phyloP scores from a whole-genome alignment of 2,888 invertebrate genomes.

The Macrosoma leucophasiata region DNA sequence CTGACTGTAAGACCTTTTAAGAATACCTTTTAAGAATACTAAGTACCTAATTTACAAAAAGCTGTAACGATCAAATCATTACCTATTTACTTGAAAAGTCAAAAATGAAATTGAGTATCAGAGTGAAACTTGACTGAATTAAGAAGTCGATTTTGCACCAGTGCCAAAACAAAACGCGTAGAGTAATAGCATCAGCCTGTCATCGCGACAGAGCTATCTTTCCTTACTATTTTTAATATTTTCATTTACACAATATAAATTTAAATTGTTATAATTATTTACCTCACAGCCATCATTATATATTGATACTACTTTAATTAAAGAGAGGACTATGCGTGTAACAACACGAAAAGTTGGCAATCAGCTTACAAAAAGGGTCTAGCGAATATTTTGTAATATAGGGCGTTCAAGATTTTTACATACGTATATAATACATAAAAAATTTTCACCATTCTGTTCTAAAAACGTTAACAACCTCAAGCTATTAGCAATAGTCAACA shows the following conservation, averaged over 20 bases:
- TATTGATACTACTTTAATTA: conserved; percentile 73
- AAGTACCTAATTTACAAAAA: too few species aligned
- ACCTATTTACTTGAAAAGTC: too few species aligned
- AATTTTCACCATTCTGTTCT: conserved; percentile 70
- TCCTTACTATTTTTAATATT: conserved; percentile 54
- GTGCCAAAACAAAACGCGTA: conserved; percentile 29
- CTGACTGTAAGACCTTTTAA: conserved; percentile 29
- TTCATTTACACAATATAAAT: conserved; percentile 71
- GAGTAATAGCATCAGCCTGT: conserved; percentile 35
- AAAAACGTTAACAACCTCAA: conserved; percentile 75
- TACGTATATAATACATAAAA: conserved; percentile 67
- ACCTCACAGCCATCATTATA: conserved; percentile 77
- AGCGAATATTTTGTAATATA: conserved; percentile 65
- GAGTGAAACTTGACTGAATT: too few species aligned
- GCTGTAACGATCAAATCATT: too few species aligned
- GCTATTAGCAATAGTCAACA: conserved; percentile 77
- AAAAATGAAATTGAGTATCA: too few species aligned
- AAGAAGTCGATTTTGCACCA: conserved; percentile 18
- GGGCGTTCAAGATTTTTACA: conserved; percentile 50
- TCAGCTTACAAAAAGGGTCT: conserved; percentile 69
- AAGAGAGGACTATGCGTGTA: conserved; percentile 68
- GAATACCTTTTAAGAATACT: too few species aligned
- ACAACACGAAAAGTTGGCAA: conserved; percentile 68
- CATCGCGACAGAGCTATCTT: conserved; percentile 49
- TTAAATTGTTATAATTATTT: conserved; percentile 73